Evolutionary conservation across 2,113 vertebrate genomes (phyloP).

Genomic region (Sigmodon hispidus): DNA sequence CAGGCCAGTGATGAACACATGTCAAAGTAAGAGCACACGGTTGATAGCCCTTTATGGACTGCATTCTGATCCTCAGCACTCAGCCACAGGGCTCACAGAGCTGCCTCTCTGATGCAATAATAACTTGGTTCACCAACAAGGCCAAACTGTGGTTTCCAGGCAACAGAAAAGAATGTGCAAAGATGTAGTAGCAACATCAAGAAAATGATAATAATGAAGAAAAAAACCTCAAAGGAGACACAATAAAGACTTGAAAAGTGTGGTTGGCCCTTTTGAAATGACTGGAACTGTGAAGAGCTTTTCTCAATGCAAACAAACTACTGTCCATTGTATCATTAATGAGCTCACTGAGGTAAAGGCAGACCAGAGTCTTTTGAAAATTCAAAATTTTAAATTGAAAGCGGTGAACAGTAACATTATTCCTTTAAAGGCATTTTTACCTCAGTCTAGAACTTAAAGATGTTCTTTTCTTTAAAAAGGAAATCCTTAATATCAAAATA

Average conservation of each 20-base stretch:
- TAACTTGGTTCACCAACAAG: conserved; percentile 86
- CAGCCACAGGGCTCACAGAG: conserved; percentile 89
- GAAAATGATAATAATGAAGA: conserved; percentile 83
- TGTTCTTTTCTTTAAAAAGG: not conserved
- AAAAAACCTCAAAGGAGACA: conserved; percentile 80
- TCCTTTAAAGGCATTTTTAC: conserved; percentile 49
- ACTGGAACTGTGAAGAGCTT: conserved; percentile 72
- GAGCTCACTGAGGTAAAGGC: conserved; percentile 46
- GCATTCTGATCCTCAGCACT: conserved; percentile 90
- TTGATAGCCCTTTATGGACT: conserved; percentile 86
- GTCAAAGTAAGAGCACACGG: conserved; percentile 68
- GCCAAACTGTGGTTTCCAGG: conserved; percentile 88
- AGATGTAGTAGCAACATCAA: conserved; percentile 80
- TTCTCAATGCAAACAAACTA: conserved; percentile 76
- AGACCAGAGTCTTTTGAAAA: conserved; percentile 56
- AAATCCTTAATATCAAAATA: conserved; percentile 1
- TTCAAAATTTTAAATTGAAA: conserved; percentile 52
- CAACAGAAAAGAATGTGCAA: conserved; percentile 87
- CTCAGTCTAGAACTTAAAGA: conserved; percentile 22
- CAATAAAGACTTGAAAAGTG: conserved; percentile 77
- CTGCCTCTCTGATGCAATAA: conserved; percentile 86
- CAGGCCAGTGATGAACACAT: conserved; percentile 52
- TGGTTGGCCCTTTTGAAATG: conserved; percentile 59
- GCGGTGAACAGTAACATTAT: not conserved
- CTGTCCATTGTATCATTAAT: conserved; percentile 70